These are phyloP conservation scores for Chelidonichthys spinosus DNA, from an alignment of 2,797 vertebrate species.

Conservation along the genomic window DNA sequence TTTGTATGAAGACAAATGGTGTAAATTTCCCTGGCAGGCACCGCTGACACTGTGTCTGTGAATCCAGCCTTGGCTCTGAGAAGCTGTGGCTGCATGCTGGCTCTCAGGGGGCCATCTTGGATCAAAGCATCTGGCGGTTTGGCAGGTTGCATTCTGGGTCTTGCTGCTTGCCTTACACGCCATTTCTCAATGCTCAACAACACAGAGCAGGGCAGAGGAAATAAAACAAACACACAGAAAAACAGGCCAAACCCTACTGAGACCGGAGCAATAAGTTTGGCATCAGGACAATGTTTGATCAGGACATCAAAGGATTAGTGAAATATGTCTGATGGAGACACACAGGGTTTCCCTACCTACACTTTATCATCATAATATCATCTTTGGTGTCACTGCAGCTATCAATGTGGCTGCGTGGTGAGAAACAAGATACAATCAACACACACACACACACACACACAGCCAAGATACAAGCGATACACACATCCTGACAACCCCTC, in stretches of 20 bases:
- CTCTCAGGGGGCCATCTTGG: constrained; percentile 80
- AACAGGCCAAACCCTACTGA: constrained; percentile 58
- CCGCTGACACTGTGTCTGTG: constrained; percentile 67
- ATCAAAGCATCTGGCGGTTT: constrained; percentile 80
- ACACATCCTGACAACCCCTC: constrained; percentile 63
- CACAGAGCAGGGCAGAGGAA: constrained; percentile 52
- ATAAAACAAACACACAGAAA: not conserved
- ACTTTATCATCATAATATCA: constrained; percentile 67
- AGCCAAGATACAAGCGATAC: constrained; percentile 69
- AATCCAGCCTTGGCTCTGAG: constrained; percentile 74
- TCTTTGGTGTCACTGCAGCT: constrained; percentile 52
- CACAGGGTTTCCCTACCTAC: constrained; percentile 47
- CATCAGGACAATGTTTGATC: constrained; percentile 70
- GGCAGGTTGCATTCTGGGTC: constrained; percentile 76
- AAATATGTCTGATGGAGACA: constrained; percentile 66
- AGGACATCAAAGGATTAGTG: constrained; percentile 77
- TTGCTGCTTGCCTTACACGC: constrained; percentile 68
- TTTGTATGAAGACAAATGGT: constrained; percentile 75
- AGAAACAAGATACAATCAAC: constrained; percentile 70
- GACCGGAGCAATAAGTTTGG: constrained; percentile 62
- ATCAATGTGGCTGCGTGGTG: constrained; percentile 57
- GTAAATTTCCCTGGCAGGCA: constrained; percentile 77
- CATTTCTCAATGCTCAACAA: constrained; percentile 61
- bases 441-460: constrained; percentile 36
- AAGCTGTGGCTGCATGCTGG: constrained; percentile 71